Evolutionary conservation across 2,797 vertebrate species (phyloP).

Genomic region (Potorous gilbertii): DNA sequence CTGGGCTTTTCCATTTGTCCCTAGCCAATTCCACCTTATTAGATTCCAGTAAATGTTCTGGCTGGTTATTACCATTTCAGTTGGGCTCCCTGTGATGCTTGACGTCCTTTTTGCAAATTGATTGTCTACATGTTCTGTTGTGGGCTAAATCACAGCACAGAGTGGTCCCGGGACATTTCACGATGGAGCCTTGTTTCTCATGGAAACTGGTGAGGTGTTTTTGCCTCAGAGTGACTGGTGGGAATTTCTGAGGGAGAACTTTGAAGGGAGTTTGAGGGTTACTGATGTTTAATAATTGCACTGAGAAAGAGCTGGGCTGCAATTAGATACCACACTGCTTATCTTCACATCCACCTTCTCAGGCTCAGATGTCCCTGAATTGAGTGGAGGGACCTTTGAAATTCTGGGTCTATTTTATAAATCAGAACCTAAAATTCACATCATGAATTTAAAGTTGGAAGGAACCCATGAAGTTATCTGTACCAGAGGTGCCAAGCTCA

Average conservation of each 20-base stretch:
- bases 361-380: background rate
- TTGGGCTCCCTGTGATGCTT: background rate
- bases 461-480: too few species aligned
- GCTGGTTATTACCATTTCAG: background rate
- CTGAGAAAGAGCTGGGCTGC: background rate
- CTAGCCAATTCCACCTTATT: too few species aligned
- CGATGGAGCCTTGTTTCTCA: background rate
- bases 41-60: too few species aligned
- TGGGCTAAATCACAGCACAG: background rate
- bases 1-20: too few species aligned
- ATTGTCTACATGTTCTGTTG: background rate
- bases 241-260: background rate
- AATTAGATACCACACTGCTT: accelerated
- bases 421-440: background rate
- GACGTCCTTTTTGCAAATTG: background rate
- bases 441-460: background rate
- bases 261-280: background rate
- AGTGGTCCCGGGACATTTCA: accelerated
- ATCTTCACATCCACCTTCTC: background rate
- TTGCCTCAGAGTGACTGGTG: background rate
- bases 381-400: background rate
- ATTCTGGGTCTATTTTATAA: background rate
- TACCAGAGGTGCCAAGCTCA: background rate
- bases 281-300: background rate
- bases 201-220: background rate